phyloP scores from a whole-genome alignment of 2,888 invertebrate species.

The Siphonodentalium dalli region DNA sequence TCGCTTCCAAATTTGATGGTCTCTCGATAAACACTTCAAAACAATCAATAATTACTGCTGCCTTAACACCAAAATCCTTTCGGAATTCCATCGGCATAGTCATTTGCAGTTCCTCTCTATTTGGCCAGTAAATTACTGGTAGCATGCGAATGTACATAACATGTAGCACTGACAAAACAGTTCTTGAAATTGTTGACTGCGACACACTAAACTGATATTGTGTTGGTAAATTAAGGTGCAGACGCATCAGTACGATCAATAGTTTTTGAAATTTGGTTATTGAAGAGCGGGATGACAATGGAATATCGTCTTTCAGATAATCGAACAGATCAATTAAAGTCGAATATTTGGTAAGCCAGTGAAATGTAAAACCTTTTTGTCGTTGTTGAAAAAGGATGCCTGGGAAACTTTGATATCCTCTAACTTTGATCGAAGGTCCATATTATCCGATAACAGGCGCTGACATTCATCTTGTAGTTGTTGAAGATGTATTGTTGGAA shows the following conservation, averaged over 20 bases:
- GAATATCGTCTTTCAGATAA: conserved; percentile 1
- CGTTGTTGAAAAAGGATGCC: too few species aligned
- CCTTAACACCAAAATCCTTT: conserved; percentile 21
- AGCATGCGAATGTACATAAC: conserved; percentile 15
- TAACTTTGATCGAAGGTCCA: too few species aligned
- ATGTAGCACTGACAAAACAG: conserved; percentile 4
- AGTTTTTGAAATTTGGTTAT: conserved; percentile 21
- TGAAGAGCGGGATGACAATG: not conserved
- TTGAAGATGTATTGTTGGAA: too few species aligned
- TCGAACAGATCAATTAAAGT: conserved; percentile 9
- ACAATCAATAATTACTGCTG: conserved; percentile 28
- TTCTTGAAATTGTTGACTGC: conserved; percentile 11
- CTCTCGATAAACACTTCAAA: conserved; percentile 34
- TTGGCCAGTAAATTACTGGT: conserved; percentile 15
- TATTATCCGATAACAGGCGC: too few species aligned
- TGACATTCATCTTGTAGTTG: too few species aligned
- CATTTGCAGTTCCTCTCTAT: conserved; percentile 18
- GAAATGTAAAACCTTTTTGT: too few species aligned
- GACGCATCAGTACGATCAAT: conserved; percentile 20
- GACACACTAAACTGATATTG: conserved; percentile 16
- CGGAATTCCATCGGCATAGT: conserved; percentile 26
- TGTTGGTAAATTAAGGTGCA: conserved; percentile 18
- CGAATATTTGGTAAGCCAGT: conserved; percentile 7
- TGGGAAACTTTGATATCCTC: too few species aligned
- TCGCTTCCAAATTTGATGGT: conserved; percentile 28